Base-by-base conservation (phyloP, 2,113 vertebrate genomes). In the Alaudala cheleensis region DNA sequence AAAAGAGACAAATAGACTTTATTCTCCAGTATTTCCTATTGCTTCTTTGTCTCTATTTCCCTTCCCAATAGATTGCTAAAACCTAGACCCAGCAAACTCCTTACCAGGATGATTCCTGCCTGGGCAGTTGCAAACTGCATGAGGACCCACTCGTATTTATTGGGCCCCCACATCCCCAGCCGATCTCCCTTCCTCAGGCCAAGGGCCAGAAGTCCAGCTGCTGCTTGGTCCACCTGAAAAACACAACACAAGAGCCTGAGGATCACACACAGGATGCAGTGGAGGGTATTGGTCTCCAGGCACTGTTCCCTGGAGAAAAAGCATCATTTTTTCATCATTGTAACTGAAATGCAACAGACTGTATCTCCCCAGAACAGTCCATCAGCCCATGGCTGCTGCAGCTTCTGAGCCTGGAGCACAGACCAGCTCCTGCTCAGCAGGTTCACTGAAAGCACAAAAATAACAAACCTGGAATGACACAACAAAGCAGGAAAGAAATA, bases 91-190 rank as follows among this genome's bases (percentile, higher is more conserved):
- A 33, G 50, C 26, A 61, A 57, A 56, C 22, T 56, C 86, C 98
- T 98, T 94, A 99, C 99, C 99, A 99, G 79, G 81, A 99, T 98
- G 61, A 99, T 98, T 69, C 99, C 99, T 25, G 99, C 99, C 95
- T 98, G 98, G 45, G 99, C 99, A 3, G 99, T 98, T 50, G 99
- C 99, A 92, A 99, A 98, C 95, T 99, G 99, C 78, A 99, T 96
- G 71, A 99, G 96, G 60, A 99, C 66, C 99, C 99, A 99, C 9
- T 99, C 98, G 0, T 99, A 99, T 7, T 87, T 98, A 91, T 99
- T 99, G 53, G 99, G 99, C 10, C 98, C 98, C 99, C 99, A 99
- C 96, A 99, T 98, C 33, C 98, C 99, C 4, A 99, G 97, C 0
- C 99, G 95, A 92, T 99, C 99, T 18, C 99, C 99, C 54, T 96